Percentiles rank a stretch among this genome's conserved stretches.
phyloP scores from a whole-genome alignment of 1,140 invertebrate species.

The Harlomillsia oculata region DNA sequence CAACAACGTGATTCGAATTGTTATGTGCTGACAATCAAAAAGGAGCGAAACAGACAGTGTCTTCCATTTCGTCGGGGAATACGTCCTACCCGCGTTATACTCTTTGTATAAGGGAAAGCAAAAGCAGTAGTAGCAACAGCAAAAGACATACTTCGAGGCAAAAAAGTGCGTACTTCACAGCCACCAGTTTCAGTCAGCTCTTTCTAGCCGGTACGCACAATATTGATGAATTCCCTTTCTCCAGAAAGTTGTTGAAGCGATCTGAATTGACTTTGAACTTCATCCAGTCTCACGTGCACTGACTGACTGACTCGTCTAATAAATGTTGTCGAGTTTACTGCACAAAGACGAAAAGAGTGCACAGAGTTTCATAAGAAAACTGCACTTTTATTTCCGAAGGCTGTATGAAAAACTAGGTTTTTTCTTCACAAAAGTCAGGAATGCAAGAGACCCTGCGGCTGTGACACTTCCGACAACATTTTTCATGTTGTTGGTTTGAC shows the following conservation, averaged over 20 bases:
- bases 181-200: not conserved
- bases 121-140: constrained; percentile 2
- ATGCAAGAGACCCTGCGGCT: no score
- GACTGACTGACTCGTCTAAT: no score
- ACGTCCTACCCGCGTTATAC: constrained; percentile 7
- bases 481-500: no score
- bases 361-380: no score
- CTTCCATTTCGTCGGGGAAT: no score
- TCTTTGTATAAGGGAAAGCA: not conserved
- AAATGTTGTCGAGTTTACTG: no score
- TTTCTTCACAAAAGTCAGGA: no score
- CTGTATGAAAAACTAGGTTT: no score
- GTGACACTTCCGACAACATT: no score
- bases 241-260: not conserved
- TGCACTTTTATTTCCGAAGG: no score
- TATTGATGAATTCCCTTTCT: constrained; percentile 15
- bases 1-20: constrained; percentile 34
- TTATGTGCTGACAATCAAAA: constrained; percentile 35
- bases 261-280: not conserved
- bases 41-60: constrained; percentile 1
- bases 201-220: not conserved
- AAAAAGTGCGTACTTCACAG: not conserved
- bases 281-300: no score
- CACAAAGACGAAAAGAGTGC: no score
- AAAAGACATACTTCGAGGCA: not conserved